Conservation (phyloP, 2,113 vertebrate genomes). For the Cinclus cinclus region DNA sequence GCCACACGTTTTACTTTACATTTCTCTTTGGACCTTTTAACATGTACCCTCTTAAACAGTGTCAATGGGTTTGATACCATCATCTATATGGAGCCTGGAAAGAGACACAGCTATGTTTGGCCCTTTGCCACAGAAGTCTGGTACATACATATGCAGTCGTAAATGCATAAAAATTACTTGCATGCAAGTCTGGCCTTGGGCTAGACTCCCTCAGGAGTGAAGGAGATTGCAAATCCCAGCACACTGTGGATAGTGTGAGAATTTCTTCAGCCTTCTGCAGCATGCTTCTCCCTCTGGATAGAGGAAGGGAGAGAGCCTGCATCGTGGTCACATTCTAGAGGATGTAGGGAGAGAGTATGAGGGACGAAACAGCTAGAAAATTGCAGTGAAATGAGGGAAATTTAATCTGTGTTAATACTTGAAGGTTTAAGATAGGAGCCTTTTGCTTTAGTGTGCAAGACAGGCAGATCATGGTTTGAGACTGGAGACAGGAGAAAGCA, state of each 20-base stretch:
- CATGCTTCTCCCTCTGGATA: neutral
- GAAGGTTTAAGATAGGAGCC: neutral
- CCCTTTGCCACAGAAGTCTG: neutral
- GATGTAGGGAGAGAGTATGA: neutral
- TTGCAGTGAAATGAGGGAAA: neutral
- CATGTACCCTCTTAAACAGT: neutral
- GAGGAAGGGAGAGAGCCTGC: neutral
- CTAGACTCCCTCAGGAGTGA: neutral
- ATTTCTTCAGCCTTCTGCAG: neutral
- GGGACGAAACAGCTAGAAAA: neutral
- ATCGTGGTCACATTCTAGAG: fast-evolving
- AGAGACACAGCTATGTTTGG: neutral
- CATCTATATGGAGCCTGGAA: neutral
- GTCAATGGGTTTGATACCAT: neutral
- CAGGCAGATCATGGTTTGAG: neutral
- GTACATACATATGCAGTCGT: neutral
- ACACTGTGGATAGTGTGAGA: fast-evolving
- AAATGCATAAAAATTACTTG: neutral
- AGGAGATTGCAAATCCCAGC: neutral
- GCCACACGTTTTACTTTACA: neutral
- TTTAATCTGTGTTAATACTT: fast-evolving
- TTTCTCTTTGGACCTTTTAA: neutral
- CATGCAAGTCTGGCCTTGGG: neutral
- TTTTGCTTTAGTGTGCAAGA: neutral
- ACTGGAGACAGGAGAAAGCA: neutral